Evolutionary conservation across 2,797 vertebrate species (phyloP).

Genomic region (Rallus crepitans): DNA sequence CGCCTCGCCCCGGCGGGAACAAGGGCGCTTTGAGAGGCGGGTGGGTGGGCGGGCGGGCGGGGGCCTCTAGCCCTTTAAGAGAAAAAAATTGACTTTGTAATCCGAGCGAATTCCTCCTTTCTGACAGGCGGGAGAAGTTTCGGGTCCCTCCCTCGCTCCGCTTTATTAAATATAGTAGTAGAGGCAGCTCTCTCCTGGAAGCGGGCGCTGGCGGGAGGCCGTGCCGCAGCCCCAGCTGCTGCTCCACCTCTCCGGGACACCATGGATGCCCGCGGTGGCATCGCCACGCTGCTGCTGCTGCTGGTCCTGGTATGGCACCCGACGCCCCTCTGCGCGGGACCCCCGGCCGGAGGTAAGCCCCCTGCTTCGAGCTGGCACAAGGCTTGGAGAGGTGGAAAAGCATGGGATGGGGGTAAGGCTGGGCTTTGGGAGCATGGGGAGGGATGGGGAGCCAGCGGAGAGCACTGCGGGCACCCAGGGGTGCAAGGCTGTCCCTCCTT

Average conservation of each 20-base stretch:
- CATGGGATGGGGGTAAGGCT: fast-evolving
- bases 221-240: not conserved
- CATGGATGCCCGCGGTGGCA: constrained; percentile 21
- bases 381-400: not conserved
- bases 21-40: constrained; percentile 42
- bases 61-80: constrained; percentile 70
- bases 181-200: constrained; percentile 2
- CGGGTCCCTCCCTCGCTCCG: constrained; percentile 64
- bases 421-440: fast-evolving
- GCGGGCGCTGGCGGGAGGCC: not conserved
- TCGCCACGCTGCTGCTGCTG: not conserved
- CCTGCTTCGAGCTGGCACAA: fast-evolving
- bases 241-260: not conserved
- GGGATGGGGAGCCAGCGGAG: not conserved
- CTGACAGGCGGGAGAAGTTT: constrained; percentile 67
- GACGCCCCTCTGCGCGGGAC: not conserved
- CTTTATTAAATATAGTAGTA: constrained; percentile 77
- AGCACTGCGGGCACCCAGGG: fast-evolving
- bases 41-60: not conserved
- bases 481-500: not conserved
- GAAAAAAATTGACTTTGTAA: constrained; percentile 50
- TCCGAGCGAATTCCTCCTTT: constrained; percentile 55
- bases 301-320: not conserved
- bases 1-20: not conserved
- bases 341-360: constrained; percentile 55